Evolutionary conservation across 2,797 vertebrate genomes (phyloP).

Genomic region (Synanceia verrucosa): DNA sequence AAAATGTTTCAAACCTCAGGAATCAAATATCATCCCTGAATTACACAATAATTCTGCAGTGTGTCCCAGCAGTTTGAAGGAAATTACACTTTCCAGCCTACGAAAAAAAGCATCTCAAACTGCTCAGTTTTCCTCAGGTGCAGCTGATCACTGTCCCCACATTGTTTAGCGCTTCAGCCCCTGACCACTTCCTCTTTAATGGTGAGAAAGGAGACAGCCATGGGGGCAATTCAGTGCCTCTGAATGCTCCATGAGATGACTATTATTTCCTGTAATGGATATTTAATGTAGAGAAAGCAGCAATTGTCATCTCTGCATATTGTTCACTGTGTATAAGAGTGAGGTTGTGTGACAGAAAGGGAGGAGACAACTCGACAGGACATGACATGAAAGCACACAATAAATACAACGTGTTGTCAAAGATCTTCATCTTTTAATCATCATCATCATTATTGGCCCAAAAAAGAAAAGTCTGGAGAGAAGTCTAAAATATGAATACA

Average conservation of each 20-base stretch:
- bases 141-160: not conserved
- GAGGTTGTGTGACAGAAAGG: not conserved
- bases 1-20: not conserved
- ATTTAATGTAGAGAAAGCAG: not conserved
- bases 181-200: slow-evolving; percentile 8
- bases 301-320: not conserved
- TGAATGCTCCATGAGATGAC: not conserved
- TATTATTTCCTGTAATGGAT: not conserved
- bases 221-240: not conserved
- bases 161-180: not conserved
- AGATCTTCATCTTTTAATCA: too few relatives aligned
- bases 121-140: slow-evolving; percentile 4
- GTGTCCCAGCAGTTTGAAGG: slow-evolving; percentile 15
- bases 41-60: not conserved
- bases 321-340: not conserved
- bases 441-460: too few relatives aligned
- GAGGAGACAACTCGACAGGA: not conserved
- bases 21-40: slow-evolving; percentile 21
- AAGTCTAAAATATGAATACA: too few relatives aligned
- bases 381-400: too few relatives aligned
- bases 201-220: not conserved
- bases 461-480: too few relatives aligned
- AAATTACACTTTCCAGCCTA: slow-evolving; percentile 10
- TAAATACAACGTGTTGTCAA: too few relatives aligned
- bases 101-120: not conserved